Conservation (phyloP, 2,797 vertebrate species). For the Enoplosus armatus region DNA sequence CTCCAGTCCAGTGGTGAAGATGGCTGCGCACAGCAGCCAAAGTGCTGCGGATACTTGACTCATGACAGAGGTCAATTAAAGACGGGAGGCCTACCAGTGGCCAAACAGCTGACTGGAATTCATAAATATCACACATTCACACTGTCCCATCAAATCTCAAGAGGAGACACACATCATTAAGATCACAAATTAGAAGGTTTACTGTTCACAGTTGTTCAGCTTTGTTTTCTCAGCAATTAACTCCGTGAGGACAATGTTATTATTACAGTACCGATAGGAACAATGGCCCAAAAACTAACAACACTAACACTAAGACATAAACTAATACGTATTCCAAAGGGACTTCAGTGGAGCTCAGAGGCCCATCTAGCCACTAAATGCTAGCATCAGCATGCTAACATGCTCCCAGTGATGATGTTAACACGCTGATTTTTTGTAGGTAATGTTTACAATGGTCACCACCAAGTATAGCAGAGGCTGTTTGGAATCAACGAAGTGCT, state of each 20-base stretch:
- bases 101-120: constrained; percentile 25
- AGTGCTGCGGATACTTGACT: constrained; percentile 50
- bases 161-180: not conserved
- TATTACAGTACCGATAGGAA: not conserved
- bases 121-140: constrained; percentile 6
- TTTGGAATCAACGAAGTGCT: too few relatives aligned
- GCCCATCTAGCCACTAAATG: too few relatives aligned
- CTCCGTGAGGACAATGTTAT: not conserved
- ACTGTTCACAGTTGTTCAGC: not conserved
- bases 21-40: constrained; percentile 11
- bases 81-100: constrained; percentile 16
- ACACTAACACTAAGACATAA: too few relatives aligned
- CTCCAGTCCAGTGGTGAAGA: constrained; percentile 51
- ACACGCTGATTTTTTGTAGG: too few relatives aligned
- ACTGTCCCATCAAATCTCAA: not conserved
- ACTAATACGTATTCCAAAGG: too few relatives aligned
- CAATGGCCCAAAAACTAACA: not conserved
- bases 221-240: not conserved
- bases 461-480: not conserved
- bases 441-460: too few relatives aligned
- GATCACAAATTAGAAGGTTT: not conserved
- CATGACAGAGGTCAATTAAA: constrained; percentile 54
- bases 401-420: too few relatives aligned
- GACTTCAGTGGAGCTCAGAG: too few relatives aligned
- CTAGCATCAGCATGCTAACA: too few relatives aligned